Percentiles rank a stretch among this genome's conserved stretches.
Evolutionary conservation across 2,113 vertebrate genomes (phyloP).

Genomic region (Calonectris borealis): DNA sequence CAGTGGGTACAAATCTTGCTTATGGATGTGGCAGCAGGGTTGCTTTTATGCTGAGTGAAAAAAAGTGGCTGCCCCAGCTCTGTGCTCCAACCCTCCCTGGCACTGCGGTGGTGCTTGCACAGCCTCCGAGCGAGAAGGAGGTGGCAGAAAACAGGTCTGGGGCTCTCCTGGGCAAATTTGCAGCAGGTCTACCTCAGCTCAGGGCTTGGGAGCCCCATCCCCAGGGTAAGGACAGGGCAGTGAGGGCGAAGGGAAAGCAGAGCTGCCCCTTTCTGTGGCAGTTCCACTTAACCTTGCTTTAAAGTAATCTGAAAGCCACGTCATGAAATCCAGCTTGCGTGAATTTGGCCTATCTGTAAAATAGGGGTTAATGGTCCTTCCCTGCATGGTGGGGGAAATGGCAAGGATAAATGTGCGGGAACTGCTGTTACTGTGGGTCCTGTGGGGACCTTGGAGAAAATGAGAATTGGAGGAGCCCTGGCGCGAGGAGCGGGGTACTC

Average conservation of each 20-base stretch:
- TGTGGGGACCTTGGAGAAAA: not conserved
- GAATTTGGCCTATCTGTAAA: not conserved
- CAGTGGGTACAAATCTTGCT: not conserved
- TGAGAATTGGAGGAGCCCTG: not conserved
- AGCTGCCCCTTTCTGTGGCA: not conserved
- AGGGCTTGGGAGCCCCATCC: not conserved
- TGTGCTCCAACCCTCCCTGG: not conserved
- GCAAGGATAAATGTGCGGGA: not conserved
- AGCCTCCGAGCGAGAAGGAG: not conserved
- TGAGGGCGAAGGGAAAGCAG: not conserved
- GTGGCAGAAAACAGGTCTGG: not conserved
- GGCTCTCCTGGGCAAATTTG: not conserved
- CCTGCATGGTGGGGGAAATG: not conserved
- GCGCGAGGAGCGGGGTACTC: not conserved
- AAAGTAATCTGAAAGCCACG: not conserved
- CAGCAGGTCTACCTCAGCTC: not conserved
- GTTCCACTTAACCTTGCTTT: not conserved
- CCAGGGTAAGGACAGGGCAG: not conserved
- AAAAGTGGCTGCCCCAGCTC: not conserved
- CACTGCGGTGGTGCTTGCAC: fast-evolving
- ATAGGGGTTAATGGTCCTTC: not conserved
- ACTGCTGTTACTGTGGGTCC: not conserved
- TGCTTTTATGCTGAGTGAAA: not conserved
- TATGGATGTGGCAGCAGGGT: not conserved
- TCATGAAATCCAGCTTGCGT: not conserved